Base-by-base conservation (phyloP, 2,113 vertebrate species). In the Petrocephalus zakoni region DNA sequence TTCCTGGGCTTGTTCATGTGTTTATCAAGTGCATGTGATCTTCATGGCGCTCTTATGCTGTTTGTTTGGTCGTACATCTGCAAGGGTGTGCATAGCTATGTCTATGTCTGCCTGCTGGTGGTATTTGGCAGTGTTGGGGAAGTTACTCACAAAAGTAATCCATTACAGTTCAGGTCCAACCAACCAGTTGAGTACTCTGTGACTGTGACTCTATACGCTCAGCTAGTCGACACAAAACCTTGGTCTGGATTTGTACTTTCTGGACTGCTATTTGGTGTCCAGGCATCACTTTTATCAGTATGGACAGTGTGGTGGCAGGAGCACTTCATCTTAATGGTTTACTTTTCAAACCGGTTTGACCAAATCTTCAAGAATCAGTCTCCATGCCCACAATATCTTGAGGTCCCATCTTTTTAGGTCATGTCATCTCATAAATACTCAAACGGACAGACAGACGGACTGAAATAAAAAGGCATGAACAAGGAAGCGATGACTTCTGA, bases 381-480 rank as follows among this genome's bases (percentile, higher is more conserved):
- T 11, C 56, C 22, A 8, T 72, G 22, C 29, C 25, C 84, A 37
- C 15, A 7, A 19, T 17, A 5, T 37, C 84, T 55, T 21, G 7
- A 19, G 25, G 29, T 4, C 15, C 25, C 29, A 6, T 29, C 15
- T 1, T 34, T 86, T 49, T 86, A 21, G 3, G 10, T n/a, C 9
- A 8, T 29, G 25, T 4, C 17, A 1, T 56, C n/a, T 86, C 29
- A 22, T 25, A 58, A 82, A 51, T 90, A 86, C 91, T 87, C 90
- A 87, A 37, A 88, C 87, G 75, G 83, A 90, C 53, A 91, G 92
- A 93, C 90, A 13, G 72, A 78, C n/a, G 11, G 58, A 2, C 46
- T 34, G 22, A 91, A 91, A 85, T 51, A 87, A 92, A 90, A 86
- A 22, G 89, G 88, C 89, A 88, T 7, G 87, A 25, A 82, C 85